Evolutionary conservation across 2,113 vertebrate genomes (phyloP).

Genomic region (Xenopus tropicalis): DNA sequence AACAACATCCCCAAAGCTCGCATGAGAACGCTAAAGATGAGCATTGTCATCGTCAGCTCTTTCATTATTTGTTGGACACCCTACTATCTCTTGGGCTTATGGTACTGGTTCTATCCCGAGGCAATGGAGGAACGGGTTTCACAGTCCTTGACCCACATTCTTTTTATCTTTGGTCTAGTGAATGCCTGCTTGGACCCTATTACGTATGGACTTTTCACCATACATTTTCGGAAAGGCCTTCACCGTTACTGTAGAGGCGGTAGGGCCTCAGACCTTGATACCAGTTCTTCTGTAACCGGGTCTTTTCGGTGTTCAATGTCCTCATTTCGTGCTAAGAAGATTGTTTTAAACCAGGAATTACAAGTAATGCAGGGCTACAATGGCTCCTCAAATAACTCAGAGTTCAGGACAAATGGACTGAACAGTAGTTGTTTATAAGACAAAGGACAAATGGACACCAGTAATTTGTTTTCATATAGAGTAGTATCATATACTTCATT

Average conservation of each 20-base stretch:
- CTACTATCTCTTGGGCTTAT: constrained; percentile 73
- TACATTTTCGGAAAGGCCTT: constrained; percentile 61
- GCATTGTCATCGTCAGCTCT: constrained; percentile 71
- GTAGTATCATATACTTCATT: background rate
- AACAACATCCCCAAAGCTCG: constrained; percentile 77
- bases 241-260: constrained; percentile 52
- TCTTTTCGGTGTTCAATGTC: constrained; percentile 62
- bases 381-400: background rate
- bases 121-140: constrained; percentile 70
- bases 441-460: background rate
- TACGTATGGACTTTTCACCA: constrained; percentile 70
- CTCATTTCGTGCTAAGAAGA: constrained; percentile 54
- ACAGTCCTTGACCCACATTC: constrained; percentile 71
- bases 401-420: constrained; percentile 7
- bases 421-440: constrained; percentile 51
- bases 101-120: constrained; percentile 75
- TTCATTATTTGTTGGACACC: constrained; percentile 79
- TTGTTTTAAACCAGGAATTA: constrained; percentile 30
- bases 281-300: constrained; percentile 59
- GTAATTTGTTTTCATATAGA: background rate
- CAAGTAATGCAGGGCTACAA: constrained; percentile 11
- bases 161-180: constrained; percentile 76
- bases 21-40: constrained; percentile 77
- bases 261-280: constrained; percentile 48
- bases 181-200: constrained; percentile 71